Evolutionary conservation across 1,140 invertebrate species (phyloP).

Genomic region (Tetranychus urticae): DNA sequence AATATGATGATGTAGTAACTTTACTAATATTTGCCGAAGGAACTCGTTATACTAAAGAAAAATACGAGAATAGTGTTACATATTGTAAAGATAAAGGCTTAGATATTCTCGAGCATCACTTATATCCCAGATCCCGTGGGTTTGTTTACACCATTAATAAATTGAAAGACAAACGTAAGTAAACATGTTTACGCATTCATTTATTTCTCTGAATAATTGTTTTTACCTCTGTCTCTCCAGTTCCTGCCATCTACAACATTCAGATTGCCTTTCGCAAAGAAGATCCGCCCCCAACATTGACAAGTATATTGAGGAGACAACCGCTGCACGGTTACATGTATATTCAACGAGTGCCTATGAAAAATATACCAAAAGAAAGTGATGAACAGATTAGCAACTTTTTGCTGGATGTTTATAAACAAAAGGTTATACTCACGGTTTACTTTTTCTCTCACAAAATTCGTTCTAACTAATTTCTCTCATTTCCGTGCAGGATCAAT

Average conservation of each 20-base stretch:
- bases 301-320: slow-evolving; percentile 52
- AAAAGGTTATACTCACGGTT: slow-evolving; percentile 1
- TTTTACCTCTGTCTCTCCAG: not conserved
- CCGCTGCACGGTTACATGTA: slow-evolving; percentile 46
- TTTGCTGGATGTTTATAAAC: slow-evolving; percentile 48
- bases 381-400: slow-evolving; percentile 52
- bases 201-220: not conserved
- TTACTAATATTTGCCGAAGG: slow-evolving; percentile 79
- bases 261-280: slow-evolving; percentile 14
- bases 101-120: slow-evolving; percentile 58
- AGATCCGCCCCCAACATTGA: slow-evolving; percentile 36
- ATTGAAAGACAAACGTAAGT: slow-evolving; percentile 8
- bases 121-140: slow-evolving; percentile 75
- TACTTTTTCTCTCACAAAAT: not conserved
- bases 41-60: slow-evolving; percentile 64
- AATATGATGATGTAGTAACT: slow-evolving; percentile 70
- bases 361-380: slow-evolving; percentile 42
- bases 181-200: not conserved
- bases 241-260: slow-evolving; percentile 12
- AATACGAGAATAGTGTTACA: slow-evolving; percentile 60
- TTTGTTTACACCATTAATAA: slow-evolving; percentile 28
- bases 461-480: not conserved
- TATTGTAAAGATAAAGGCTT: slow-evolving; percentile 66
- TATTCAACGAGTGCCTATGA: slow-evolving; percentile 52
- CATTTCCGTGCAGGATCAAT: slow-evolving; percentile 5